Percentiles rank a stretch among this genome's conserved stretches.
Evolutionary conservation across 2,888 invertebrate genomes (phyloP).

Genomic region (Leptopilina syphax): DNA sequence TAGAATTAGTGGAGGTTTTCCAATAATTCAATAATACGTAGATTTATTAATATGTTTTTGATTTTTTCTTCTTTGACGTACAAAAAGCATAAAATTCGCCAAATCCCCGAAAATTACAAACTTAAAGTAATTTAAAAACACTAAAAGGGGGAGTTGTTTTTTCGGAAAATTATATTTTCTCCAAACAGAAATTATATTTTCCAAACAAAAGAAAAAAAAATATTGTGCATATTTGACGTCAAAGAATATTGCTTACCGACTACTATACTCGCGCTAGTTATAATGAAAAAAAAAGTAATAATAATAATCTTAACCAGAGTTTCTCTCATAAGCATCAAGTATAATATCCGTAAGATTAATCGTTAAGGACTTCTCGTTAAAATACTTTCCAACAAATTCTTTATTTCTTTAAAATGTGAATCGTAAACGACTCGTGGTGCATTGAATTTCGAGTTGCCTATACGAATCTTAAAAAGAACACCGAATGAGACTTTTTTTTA

Average conservation of each 20-base stretch:
- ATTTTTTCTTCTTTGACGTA: constrained; percentile 59
- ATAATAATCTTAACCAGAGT: constrained; percentile 59
- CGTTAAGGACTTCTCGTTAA: constrained; percentile 66
- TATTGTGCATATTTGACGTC: constrained; percentile 41
- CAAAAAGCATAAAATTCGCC: neutral
- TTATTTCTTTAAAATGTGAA: constrained; percentile 50
- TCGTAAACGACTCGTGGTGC: constrained; percentile 62
- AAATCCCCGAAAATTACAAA: too few species aligned
- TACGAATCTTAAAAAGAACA: constrained; percentile 51
- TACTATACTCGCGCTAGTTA: constrained; percentile 60
- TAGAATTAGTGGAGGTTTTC: constrained; percentile 93
- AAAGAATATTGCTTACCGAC: constrained; percentile 47
- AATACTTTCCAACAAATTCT: constrained; percentile 60
- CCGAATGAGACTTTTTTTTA: constrained; percentile 55
- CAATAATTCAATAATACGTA: constrained; percentile 80
- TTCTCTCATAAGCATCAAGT: constrained; percentile 71
- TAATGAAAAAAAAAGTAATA: constrained; percentile 43
- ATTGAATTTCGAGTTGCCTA: constrained; percentile 65
- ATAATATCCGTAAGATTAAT: constrained; percentile 69
- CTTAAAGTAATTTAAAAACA: too few species aligned
- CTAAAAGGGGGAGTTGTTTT: neutral
- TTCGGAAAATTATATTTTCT: neutral
- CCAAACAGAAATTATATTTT: neutral
- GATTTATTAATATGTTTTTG: constrained; percentile 67
- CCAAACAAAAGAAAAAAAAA: neutral